These are phyloP conservation scores for Nestor notabilis DNA, from an alignment of 2,113 vertebrate species.

Conservation along the genomic window DNA sequence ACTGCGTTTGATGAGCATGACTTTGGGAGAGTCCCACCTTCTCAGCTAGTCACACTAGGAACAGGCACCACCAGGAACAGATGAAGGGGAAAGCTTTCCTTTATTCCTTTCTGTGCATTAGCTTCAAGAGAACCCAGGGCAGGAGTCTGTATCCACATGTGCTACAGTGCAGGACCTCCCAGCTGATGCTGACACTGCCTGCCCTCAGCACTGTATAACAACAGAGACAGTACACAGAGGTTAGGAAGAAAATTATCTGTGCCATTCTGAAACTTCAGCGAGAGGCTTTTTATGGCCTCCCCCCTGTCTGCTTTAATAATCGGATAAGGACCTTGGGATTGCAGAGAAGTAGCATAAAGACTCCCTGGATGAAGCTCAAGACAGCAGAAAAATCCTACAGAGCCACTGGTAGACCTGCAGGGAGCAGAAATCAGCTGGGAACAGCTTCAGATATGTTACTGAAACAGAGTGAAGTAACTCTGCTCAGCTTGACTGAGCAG, in stretches of 20 bases:
- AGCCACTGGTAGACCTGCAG: neutral
- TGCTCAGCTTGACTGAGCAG: neutral
- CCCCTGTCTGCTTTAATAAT: neutral
- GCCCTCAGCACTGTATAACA: neutral
- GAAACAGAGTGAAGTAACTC: neutral
- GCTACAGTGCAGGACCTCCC: neutral
- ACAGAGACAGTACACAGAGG: rapidly evolving
- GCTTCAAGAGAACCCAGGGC: neutral
- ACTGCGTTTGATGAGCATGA: neutral
- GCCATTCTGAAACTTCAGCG: neutral
- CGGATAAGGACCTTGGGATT: neutral
- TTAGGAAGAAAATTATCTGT: neutral
- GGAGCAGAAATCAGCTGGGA: neutral
- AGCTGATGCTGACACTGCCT: neutral
- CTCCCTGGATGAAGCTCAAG: neutral
- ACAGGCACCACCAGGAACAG: neutral
- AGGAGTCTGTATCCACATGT: neutral
- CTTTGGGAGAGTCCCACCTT: neutral
- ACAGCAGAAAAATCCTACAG: neutral
- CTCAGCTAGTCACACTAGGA: neutral
- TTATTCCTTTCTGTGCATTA: neutral
- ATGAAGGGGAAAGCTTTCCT: neutral
- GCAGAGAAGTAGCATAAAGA: neutral
- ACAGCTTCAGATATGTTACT: neutral
- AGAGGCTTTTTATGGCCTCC: neutral